Evolutionary conservation across 92 coral and sea anemone genomes (phyloP), one percentile per base, ranked within the genome.

Genomic region (Umimayanthus chanpuru): DNA sequence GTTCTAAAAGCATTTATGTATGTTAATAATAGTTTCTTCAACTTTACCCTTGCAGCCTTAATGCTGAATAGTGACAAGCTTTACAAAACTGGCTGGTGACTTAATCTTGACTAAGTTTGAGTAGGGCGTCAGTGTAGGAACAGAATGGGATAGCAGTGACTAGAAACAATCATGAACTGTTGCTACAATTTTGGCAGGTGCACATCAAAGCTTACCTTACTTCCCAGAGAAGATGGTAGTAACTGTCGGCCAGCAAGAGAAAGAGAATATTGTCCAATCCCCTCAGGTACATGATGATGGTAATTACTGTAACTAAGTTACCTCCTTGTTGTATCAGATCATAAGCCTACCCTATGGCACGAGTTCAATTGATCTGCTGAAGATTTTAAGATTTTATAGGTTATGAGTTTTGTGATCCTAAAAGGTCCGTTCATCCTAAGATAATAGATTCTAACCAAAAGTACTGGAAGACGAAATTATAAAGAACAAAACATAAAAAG

Each of bases 151-250:
- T 50, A 50, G 56, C 1, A 50, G 56, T 50, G 16, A 50, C 1
- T 50, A 50, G 16, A 9, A 50, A 50, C 56, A 61, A 18, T 61
- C 67, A 20, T 61, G 6, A 61, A 20, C 25, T 61, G 67, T 25
- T 18, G 67, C 25, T 73, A 55, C 32, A 32, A 66, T 64, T 82
- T 79, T 89, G 92, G 92, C 73, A 75, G 98, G 95, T 64, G 82
- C 90, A 25, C 80, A 94, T 87, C 80, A 43, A 50, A 90, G 89
- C 71, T 85, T 78, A n/a, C n/a, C 67, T 39, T 82, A 91, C 77
- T 94, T 91, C 80, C 92, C 95, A 58, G 98, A 96, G 89, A 95
- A 94, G 85, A 88, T 96, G 55, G 91, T 89, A 61, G 93, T 92
- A 8, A 91, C 76, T 9, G 97, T 94, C 29, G 86, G 89, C 53